Conservation (phyloP, 2,888 invertebrate genomes). For the Epinotia nisella region DNA sequence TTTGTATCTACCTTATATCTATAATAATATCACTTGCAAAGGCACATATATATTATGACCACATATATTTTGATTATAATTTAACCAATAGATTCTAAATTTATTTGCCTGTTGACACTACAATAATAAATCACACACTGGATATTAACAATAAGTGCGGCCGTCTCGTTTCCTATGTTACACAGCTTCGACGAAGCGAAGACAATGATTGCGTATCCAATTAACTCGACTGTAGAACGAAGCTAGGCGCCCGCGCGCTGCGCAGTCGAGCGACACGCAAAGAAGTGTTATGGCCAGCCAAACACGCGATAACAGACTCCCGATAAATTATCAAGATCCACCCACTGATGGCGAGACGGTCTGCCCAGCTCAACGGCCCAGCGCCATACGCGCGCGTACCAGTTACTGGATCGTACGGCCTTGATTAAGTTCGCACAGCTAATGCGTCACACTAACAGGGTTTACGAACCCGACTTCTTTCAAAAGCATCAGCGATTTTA, state of each 20-base stretch:
- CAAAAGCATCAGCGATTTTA: slow-evolving; percentile 7
- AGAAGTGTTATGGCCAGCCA: slow-evolving; percentile 42
- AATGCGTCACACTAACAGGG: slow-evolving; percentile 40
- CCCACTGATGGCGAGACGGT: slow-evolving; percentile 65
- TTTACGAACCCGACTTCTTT: slow-evolving; percentile 28
- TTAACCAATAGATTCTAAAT: background rate
- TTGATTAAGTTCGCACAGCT: slow-evolving; percentile 69
- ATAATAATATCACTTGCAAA: slow-evolving; percentile 8
- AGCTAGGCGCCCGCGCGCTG: slow-evolving; percentile 32
- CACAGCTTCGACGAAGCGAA: slow-evolving; percentile 44
- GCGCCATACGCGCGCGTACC: slow-evolving; percentile 61
- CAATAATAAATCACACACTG: slow-evolving; percentile 27
- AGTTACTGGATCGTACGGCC: slow-evolving; percentile 77
- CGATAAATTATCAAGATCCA: slow-evolving; percentile 60
- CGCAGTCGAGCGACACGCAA: slow-evolving; percentile 40
- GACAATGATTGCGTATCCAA: slow-evolving; percentile 53
- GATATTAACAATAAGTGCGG: slow-evolving; percentile 33
- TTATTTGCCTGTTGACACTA: slow-evolving; percentile 4
- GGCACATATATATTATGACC: background rate
- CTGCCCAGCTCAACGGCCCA: slow-evolving; percentile 54
- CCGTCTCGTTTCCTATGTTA: slow-evolving; percentile 39
- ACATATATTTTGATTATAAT: background rate
- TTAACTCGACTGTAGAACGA: slow-evolving; percentile 33
- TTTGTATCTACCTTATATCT: slow-evolving; percentile 14
- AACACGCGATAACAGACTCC: slow-evolving; percentile 54